Base-by-base conservation (phyloP, 1,140 invertebrate species). In the Andricus grossulariae region DNA sequence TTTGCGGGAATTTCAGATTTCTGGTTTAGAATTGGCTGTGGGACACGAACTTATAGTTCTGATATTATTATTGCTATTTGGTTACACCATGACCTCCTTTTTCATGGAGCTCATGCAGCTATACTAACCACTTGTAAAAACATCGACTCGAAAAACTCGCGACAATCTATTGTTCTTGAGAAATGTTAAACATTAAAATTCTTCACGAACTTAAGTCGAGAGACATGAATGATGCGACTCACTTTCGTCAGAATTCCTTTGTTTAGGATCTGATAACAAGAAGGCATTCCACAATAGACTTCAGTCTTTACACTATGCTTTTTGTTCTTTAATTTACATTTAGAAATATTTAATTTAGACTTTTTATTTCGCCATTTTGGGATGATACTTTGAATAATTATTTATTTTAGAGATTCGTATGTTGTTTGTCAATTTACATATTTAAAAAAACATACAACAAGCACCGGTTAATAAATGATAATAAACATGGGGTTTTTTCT, bases 1-100 rank as follows among this genome's bases (percentile, higher is more conserved):
- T 19, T 19, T 16, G 5, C 18, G 11, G 16, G 49, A 15, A 52
- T n/a, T 51, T 51, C 77, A 75, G 71, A 86, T 80, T 87, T 84
- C 70, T 82, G 55, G 72, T 84, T 84, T 78, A 79, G 80, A 83
- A 85, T 76, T 50, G 21, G 52, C 73, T 79, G 80, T 77, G 80
- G 75, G 73, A 82, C 76, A 76, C 57, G 75, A 85, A 87, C 87
- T 88, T 87, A 84, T 84, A 86, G 84, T 88, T 86, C 82, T 85
- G 76, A 82, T 73, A 85, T 90, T 87, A 89, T 91, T 88, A 90
- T 88, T 90, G 83, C 87, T 88, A 89, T 91, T 91, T 86, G 83
- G 86, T 90, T 90, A 88, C 84, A 90, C 89, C 89, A 89, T 91
- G 90, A 91, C 89, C 90, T 89, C 89, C 87, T 91, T 91, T 90